phyloP scores from a whole-genome alignment of 2,797 vertebrate species.

The Sarcoramphus papa region DNA sequence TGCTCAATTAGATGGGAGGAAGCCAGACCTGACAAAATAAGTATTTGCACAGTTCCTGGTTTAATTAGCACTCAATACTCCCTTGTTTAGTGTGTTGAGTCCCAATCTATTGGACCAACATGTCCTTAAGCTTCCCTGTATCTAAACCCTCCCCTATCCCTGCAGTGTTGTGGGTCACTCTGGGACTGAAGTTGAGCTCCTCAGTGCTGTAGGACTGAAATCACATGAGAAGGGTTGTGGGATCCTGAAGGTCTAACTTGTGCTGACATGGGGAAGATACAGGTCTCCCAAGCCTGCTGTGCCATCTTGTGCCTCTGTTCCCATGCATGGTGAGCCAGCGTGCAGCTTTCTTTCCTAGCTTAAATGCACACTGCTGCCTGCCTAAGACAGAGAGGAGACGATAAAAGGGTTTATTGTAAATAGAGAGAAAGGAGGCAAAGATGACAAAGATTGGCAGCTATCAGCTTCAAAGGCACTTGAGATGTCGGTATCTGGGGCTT shows the following conservation, averaged over 20 bases:
- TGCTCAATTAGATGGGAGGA: not conserved
- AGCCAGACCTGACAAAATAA: not conserved
- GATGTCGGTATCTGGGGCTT: not conserved
- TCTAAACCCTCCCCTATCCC: not conserved
- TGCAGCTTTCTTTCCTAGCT: not conserved
- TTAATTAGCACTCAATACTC: not conserved
- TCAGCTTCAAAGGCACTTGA: not conserved
- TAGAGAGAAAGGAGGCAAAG: not conserved
- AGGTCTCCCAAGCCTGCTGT: not conserved
- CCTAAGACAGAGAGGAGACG: not conserved
- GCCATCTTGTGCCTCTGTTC: not conserved
- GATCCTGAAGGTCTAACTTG: not conserved
- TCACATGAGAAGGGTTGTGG: not conserved
- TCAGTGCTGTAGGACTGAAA: not conserved
- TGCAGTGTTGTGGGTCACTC: not conserved
- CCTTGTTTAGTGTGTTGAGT: not conserved
- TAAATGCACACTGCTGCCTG: not conserved
- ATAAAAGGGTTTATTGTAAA: not conserved
- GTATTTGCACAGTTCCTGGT: not conserved
- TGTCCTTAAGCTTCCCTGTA: not conserved
- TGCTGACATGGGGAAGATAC: not conserved
- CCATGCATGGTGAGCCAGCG: accelerated
- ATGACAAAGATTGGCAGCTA: not conserved
- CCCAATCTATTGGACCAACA: not conserved
- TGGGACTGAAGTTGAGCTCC: not conserved